A percentile compares a stretch with the other conserved stretches of the same genome.
These are phyloP conservation scores for Trichogramma pretiosum DNA, from an alignment of 1,140 invertebrate genomes.

Conservation along the genomic window DNA sequence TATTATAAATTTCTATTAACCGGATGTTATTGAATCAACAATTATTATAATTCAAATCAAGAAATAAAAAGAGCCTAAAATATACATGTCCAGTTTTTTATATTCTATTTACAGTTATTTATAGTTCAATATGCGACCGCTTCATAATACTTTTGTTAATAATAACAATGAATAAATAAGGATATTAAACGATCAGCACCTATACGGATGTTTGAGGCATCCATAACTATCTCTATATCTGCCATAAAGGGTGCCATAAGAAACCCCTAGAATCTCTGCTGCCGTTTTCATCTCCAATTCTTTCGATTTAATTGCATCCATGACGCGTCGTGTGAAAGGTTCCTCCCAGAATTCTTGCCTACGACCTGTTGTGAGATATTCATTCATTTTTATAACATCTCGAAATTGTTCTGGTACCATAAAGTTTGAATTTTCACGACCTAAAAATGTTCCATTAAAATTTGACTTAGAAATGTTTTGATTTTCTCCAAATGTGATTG, in stretches of 20 bases:
- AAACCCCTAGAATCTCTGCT: slow-evolving; percentile 78
- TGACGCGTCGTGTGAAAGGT: slow-evolving; percentile 68
- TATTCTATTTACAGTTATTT: no score
- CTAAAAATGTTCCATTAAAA: no score
- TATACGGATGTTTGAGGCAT: slow-evolving; percentile 72
- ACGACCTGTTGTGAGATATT: slow-evolving; percentile 74
- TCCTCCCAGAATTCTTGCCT: slow-evolving; percentile 88
- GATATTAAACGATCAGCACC: slow-evolving; percentile 48
- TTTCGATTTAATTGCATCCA: slow-evolving; percentile 82
- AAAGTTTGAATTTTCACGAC: slow-evolving; percentile 37
- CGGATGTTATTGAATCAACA: no score
- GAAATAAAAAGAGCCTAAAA: no score
- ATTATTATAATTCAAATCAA: no score
- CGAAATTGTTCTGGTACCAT: slow-evolving; percentile 51
- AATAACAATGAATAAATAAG: no score
- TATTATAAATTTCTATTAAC: no score
- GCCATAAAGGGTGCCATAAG: slow-evolving; percentile 81
- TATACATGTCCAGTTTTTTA: no score
- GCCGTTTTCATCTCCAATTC: slow-evolving; percentile 88
- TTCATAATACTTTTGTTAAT: no score
- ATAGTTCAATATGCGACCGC: no score
- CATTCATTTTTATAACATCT: slow-evolving; percentile 80
- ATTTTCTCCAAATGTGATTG: slow-evolving; percentile 13
- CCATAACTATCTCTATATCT: slow-evolving; percentile 80
- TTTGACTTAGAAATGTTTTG: no score